phyloP scores from a whole-genome alignment of 2,797 vertebrate species.

The Tokudaia tokunoshimensis region DNA sequence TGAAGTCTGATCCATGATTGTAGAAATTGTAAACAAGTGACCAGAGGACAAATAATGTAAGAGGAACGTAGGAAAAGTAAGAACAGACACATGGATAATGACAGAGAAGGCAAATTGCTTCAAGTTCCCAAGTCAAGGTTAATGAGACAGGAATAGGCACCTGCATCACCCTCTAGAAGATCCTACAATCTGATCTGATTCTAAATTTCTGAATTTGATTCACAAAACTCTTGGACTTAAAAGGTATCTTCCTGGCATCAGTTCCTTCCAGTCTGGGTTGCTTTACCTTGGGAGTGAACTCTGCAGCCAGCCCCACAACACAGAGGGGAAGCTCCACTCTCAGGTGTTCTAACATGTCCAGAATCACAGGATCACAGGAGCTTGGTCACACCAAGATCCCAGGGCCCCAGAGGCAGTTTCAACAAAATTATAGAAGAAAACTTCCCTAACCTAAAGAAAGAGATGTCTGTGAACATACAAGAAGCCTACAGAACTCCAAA shows the following conservation, averaged over 20 bases:
- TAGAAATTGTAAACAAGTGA: background rate
- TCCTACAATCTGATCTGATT: background rate
- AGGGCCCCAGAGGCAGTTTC: too few relatives aligned
- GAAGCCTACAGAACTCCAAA: too few relatives aligned
- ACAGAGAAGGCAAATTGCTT: background rate
- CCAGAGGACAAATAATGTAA: background rate
- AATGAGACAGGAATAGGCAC: background rate
- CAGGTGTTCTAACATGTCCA: too few relatives aligned
- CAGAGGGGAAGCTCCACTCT: too few relatives aligned
- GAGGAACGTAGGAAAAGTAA: conserved; percentile 12
- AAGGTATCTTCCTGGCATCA: background rate
- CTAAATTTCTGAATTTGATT: background rate
- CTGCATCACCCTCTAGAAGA: background rate
- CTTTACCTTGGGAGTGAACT: too few relatives aligned
- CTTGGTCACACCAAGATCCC: too few relatives aligned
- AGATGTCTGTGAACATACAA: too few relatives aligned
- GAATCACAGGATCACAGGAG: too few relatives aligned
- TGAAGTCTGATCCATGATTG: background rate
- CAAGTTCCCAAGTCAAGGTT: background rate
- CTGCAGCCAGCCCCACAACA: too few relatives aligned
- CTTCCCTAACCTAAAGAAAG: too few relatives aligned
- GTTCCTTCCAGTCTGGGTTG: too few relatives aligned
- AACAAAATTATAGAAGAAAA: too few relatives aligned
- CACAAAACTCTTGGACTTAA: background rate
- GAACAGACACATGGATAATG: background rate